Base-by-base conservation (phyloP, 2,797 vertebrate species). In the Amblyopsis hoosieri region DNA sequence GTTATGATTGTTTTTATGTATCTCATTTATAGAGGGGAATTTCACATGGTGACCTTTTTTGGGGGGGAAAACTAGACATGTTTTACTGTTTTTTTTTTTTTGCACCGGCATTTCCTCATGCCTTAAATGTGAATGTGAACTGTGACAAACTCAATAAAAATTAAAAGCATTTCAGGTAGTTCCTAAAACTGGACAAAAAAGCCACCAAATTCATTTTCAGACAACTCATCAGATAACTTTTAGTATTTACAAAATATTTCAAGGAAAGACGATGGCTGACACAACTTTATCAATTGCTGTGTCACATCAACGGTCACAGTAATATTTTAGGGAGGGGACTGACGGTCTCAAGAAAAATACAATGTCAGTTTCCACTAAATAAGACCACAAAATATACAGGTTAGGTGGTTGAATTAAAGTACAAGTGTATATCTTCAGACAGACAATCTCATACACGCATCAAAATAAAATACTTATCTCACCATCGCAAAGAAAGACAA, bases 81-180 rank as follows among this genome's bases (percentile, higher is more conserved):
- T 37, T 56, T 54, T 1, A 13, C n/a, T n/a, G n/a, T 56, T n/a
- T 15, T 6, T 13, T 56, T 56, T 33, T 79, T 54, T 62, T 87
- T 86, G 83, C 87, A 90, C 83, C 79, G 74, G 85, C 42, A 3
- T 57, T 57, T 72, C 64, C 53, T 65, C 23, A 61, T 80, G 82
- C 81, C 73, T 89, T 83, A 71, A 82, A 83, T 87, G 78, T 85
- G 82, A 87, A 87, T 85, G 64, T 83, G 67, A 66, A 87, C 87
- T 90, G 65, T 79, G 76, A 87, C 72, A 72, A 80, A 51, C 68
- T 75, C 47, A 68, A 76, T 83, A 87, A 83, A 69, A 78, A 89
- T 81, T 62, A 66, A 74, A 74, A 50, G 3, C 29, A 56, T 75
- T 74, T 57, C 15, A 64, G 54, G 5, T 4, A 45, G 12, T 66